These are phyloP conservation scores for Spea hammondii DNA, from an alignment of 2,797 vertebrate genomes.

Conservation along the genomic window DNA sequence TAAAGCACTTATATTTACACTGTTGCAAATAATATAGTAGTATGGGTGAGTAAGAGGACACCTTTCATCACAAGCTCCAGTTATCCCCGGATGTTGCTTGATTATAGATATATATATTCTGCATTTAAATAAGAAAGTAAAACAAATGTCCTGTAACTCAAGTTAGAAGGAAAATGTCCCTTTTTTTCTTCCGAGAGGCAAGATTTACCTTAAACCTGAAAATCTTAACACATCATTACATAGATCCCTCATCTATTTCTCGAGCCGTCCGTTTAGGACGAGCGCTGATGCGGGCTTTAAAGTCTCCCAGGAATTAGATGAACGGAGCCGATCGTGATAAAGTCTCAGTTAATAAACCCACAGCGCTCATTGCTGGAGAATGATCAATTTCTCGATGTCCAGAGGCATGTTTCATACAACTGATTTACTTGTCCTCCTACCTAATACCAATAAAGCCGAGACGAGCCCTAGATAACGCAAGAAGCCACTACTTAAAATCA, in stretches of 20 bases:
- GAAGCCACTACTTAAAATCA: conserved; percentile 64
- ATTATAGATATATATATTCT: too few relatives aligned
- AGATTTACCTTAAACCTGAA: conserved; percentile 24
- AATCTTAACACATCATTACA: conserved; percentile 65
- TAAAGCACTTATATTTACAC: too few relatives aligned
- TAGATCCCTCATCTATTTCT: conserved; percentile 72
- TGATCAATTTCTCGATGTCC: conserved; percentile 79
- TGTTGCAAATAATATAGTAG: too few relatives aligned
- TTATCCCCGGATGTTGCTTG: too few relatives aligned
- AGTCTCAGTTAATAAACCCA: conserved; percentile 79
- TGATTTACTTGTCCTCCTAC: conserved; percentile 71
- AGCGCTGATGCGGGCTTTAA: conserved; percentile 74
- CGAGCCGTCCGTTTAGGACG: conserved; percentile 66
- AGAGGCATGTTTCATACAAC: conserved; percentile 74
- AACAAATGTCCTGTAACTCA: background rate
- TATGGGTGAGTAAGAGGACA: too few relatives aligned
- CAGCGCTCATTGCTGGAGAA: conserved; percentile 73
- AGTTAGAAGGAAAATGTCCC: too few relatives aligned
- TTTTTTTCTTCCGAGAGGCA: conserved; percentile 4
- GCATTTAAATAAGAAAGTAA: background rate
- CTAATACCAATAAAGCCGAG: conserved; percentile 75
- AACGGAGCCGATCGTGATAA: conserved; percentile 73
- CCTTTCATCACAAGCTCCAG: too few relatives aligned
- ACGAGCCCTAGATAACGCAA: conserved; percentile 69
- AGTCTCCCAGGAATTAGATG: conserved; percentile 75